Evolutionary conservation across 2,113 vertebrate species (phyloP), one percentile per base, ranked within the genome.

Genomic region (Charadrius vociferus): DNA sequence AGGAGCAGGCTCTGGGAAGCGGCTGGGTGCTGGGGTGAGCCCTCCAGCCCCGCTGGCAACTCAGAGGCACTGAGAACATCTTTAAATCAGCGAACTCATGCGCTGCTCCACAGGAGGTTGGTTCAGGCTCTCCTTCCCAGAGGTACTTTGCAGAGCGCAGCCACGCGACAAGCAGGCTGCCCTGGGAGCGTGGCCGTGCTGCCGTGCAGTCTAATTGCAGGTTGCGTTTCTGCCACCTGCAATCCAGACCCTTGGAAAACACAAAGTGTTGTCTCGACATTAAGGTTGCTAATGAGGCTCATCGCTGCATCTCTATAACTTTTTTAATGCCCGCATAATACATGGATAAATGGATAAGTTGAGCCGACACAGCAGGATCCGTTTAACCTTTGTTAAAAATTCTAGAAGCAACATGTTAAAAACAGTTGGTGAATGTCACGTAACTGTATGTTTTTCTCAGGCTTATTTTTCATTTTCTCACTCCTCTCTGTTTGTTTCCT

Each of bases 401-500:
- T 81, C 45, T 58, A 34, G 59, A 92, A 67, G 43, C 53, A 83
- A 39, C 6, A 15, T 43, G 24, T 75, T 91, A 41, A 65, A 68
- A 85, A 20, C 29, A 34, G 52, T 77, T 62, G 37, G 32, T 47
- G 61, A 81, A 61, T 24, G 61, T 88, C 37, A 55, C 2, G 0
- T 55, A 73, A 43, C 53, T 27, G 2, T n/a, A 3, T 63, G 36
- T 55, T 81, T 79, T 93, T 39, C 29, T 83, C 39, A 65, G 29
- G 29, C 27, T 81, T 87, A n/a, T 49, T 81, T 94, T 87, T 81
- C 20, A 8, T 95, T 79, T 89, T 75, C 49, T 70, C 21, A 9
- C 37, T 92, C 36, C 34, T 81, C 14, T 91, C 62, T 83, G 6
- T 71, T 77, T 91, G 36, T 92, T 95, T 94, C 43, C 66, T 89